Evolutionary conservation across 2,797 vertebrate genomes (phyloP).

Genomic region (Cheracebus regulus): DNA sequence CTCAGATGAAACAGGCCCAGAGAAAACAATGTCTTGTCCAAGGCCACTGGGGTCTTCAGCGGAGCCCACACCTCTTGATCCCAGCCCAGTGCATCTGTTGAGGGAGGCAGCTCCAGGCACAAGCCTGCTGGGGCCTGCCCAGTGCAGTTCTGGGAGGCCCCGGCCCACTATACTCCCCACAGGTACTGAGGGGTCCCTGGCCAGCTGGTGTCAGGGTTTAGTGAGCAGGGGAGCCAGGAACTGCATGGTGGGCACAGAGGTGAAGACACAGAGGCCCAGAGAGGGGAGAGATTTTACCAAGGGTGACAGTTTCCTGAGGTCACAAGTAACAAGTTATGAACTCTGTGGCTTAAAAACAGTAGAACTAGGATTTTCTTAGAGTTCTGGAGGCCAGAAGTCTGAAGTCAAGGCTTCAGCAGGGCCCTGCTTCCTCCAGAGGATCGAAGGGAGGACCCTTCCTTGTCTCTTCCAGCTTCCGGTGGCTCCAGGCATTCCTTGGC

Average conservation of each 20-base stretch:
- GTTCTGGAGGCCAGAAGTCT: background rate
- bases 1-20: background rate
- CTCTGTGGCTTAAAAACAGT: background rate
- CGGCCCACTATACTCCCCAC: background rate
- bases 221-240: background rate
- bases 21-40: background rate
- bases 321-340: background rate
- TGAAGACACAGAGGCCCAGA: background rate
- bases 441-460: background rate
- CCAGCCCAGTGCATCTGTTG: background rate
- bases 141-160: no score
- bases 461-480: background rate
- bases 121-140: rapidly evolving
- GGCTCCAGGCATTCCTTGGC: background rate
- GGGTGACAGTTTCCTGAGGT: background rate
- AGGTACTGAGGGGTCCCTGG: background rate
- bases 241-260: background rate
- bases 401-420: background rate
- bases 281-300: background rate
- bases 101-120: background rate
- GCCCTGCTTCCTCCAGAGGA: background rate
- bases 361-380: background rate
- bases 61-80: background rate
- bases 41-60: background rate
- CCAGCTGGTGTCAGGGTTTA: background rate